Evolutionary conservation across 2,888 invertebrate genomes (phyloP).

Genomic region (Chaetogeoica ovagalla): DNA sequence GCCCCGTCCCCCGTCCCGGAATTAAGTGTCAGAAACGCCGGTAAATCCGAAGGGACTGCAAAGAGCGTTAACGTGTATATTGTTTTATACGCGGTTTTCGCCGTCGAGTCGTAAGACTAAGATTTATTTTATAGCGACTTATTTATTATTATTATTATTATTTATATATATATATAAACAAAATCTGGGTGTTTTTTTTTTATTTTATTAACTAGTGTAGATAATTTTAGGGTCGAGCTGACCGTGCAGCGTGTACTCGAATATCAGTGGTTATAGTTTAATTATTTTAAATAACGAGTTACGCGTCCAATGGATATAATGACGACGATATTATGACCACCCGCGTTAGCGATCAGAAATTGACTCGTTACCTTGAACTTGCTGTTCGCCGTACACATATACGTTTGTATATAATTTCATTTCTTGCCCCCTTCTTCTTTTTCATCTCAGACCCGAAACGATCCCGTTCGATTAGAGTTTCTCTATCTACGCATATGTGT

Average conservation of each 20-base stretch:
- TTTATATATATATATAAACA: too few species aligned
- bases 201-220: constrained; percentile 1
- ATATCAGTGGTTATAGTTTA: constrained; percentile 29
- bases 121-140: too few species aligned
- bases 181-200: constrained; percentile 5
- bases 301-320: not conserved
- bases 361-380: constrained; percentile 32
- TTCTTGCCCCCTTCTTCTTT: not conserved
- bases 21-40: too few species aligned
- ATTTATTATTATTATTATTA: not conserved
- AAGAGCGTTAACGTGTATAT: too few species aligned
- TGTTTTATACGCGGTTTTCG: too few species aligned
- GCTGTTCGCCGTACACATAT: not conserved
- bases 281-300: constrained; percentile 50
- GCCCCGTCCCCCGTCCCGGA: too few species aligned
- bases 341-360: constrained; percentile 45
- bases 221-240: constrained; percentile 44
- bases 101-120: too few species aligned
- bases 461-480: not conserved
- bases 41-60: too few species aligned
- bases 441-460: not conserved
- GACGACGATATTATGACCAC: constrained; percentile 28
- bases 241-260: not conserved
- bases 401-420: too few species aligned
- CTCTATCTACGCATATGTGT: too few species aligned